Evolutionary conservation across 2,888 invertebrate genomes (phyloP).

Genomic region (Mythimna pallens): DNA sequence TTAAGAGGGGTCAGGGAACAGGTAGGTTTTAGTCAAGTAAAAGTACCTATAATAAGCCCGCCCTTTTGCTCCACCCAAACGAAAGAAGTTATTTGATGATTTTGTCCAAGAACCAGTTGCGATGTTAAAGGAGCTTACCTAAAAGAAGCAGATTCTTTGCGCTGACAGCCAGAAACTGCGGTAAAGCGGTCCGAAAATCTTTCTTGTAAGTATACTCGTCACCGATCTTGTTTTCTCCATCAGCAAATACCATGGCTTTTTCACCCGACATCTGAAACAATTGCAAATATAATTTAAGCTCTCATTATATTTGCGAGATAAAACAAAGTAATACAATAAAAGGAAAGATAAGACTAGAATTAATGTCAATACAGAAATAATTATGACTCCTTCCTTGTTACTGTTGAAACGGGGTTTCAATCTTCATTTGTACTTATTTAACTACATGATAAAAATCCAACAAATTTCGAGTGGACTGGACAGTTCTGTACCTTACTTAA

Average conservation of each 20-base stretch:
- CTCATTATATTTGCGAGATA: constrained; percentile 21
- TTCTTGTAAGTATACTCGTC: constrained; percentile 79
- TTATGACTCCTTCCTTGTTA: constrained; percentile 26
- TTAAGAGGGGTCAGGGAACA: too few relatives aligned
- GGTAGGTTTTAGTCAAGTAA: too few relatives aligned
- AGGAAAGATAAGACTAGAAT: constrained; percentile 31
- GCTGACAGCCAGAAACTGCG: constrained; percentile 94
- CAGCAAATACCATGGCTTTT: constrained; percentile 54
- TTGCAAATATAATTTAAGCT: constrained; percentile 7
- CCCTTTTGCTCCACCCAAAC: too few relatives aligned
- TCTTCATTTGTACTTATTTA: not conserved
- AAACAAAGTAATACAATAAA: constrained; percentile 20
- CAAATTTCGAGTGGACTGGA: not conserved
- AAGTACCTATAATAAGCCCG: too few relatives aligned
- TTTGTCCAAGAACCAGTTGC: not conserved
- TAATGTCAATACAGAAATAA: constrained; percentile 31
- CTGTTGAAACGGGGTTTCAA: not conserved
- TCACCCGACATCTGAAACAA: constrained; percentile 69
- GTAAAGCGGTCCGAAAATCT: constrained; percentile 91
- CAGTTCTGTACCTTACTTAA: not conserved
- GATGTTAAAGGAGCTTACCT: constrained; percentile 80
- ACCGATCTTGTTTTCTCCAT: constrained; percentile 42
- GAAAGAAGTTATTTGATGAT: too few relatives aligned
- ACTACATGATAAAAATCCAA: not conserved
- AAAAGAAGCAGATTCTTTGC: constrained; percentile 95